These are phyloP conservation scores for Polia nebulosa DNA, from an alignment of 2,888 invertebrate genomes.

Conservation along the genomic window DNA sequence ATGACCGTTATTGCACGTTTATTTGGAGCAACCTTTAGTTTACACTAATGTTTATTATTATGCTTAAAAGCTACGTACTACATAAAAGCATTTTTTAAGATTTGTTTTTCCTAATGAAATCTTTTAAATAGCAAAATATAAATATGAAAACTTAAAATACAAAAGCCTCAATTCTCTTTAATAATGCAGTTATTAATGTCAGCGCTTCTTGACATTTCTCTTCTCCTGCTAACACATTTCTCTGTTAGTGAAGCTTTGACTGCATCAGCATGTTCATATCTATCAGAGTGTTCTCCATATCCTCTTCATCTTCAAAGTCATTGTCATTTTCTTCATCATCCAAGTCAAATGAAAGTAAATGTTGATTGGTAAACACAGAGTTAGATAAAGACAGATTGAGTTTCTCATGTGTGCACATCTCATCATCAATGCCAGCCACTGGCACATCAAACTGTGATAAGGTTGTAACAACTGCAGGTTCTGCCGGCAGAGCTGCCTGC, in stretches of 20 bases:
- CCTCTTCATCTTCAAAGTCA: constrained; percentile 67
- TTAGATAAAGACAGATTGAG: constrained; percentile 74
- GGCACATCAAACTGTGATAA: constrained; percentile 26
- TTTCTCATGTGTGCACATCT: constrained; percentile 74
- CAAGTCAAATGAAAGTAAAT: constrained; percentile 54
- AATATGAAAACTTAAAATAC: background rate
- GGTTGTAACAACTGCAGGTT: background rate
- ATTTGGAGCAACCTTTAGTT: no score
- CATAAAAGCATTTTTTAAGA: no score
- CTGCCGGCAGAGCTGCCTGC: background rate
- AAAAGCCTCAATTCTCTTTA: background rate
- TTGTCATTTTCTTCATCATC: constrained; percentile 69
- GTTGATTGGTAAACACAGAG: constrained; percentile 62
- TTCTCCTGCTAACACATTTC: background rate
- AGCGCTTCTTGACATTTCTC: background rate
- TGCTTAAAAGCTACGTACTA: no score
- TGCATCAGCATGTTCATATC: constrained; percentile 84
- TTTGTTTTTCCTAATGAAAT: no score
- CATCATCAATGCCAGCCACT: constrained; percentile 58
- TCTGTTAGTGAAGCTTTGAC: constrained; percentile 8
- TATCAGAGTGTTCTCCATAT: constrained; percentile 74
- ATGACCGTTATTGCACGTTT: no score
- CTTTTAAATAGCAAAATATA: no score
- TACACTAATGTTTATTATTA: background rate
- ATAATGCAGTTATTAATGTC: no score